Percentiles rank a stretch among this genome's conserved stretches.
These are phyloP conservation scores for Propithecus deckenii DNA, from an alignment of 2,797 vertebrate species.

Conservation along the genomic window DNA sequence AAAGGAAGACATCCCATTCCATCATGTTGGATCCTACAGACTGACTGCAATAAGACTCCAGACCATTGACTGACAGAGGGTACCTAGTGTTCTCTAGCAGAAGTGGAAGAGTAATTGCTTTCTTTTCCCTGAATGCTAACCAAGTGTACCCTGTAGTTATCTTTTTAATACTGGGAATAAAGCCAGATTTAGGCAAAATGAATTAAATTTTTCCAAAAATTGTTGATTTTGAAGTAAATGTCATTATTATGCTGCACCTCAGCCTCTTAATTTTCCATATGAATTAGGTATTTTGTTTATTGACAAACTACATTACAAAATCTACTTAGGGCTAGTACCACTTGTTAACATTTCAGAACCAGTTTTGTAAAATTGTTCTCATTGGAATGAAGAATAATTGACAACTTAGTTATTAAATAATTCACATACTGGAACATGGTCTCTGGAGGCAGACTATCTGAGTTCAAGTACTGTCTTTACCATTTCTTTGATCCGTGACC, in stretches of 20 bases:
- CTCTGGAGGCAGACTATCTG: neutral
- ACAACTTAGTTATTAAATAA: neutral
- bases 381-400: neutral
- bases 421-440: neutral
- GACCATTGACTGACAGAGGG: neutral
- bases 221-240: constrained; percentile 61
- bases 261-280: constrained; percentile 47
- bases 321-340: neutral
- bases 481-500: neutral
- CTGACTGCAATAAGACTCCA: neutral
- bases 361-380: neutral
- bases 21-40: neutral
- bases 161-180: constrained; percentile 53
- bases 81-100: neutral
- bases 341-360: constrained; percentile 27
- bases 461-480: neutral
- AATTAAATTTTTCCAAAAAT: constrained; percentile 63
- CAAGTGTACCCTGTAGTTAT: neutral
- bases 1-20: neutral
- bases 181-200: constrained; percentile 43
- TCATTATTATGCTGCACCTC: constrained; percentile 12
- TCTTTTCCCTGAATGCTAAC: neutral
- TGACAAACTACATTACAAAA: neutral
- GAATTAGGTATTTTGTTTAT: constrained; percentile 57
- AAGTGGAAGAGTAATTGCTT: neutral